phyloP scores from a whole-genome alignment of 2,888 invertebrate genomes.

The Cerceris ruficornis region DNA sequence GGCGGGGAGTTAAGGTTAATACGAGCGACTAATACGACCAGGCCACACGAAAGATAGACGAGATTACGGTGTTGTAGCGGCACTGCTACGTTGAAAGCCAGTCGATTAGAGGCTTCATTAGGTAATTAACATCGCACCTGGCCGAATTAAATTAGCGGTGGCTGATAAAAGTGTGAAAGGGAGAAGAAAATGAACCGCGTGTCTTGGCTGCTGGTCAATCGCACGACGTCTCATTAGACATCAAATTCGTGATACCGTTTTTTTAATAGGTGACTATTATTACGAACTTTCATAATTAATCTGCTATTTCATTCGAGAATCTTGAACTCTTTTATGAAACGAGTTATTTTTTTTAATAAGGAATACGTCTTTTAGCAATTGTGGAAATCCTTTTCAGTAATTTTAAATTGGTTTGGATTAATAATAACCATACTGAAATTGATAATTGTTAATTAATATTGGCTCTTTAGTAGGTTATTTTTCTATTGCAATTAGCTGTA shows the following conservation, averaged over 20 bases:
- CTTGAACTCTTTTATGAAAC: too few relatives aligned
- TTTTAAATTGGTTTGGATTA: too few relatives aligned
- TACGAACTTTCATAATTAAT: too few relatives aligned
- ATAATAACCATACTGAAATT: too few relatives aligned
- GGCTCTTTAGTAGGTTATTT: too few relatives aligned
- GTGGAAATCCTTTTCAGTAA: too few relatives aligned
- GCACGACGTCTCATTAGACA: background rate
- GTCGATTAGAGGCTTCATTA: slow-evolving; percentile 37
- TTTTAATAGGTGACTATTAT: background rate
- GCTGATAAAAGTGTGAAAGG: background rate
- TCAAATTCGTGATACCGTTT: background rate
- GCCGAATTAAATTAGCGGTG: slow-evolving; percentile 8
- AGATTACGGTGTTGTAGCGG: slow-evolving; percentile 4
- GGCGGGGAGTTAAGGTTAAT: background rate
- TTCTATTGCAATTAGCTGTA: too few relatives aligned
- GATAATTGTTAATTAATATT: too few relatives aligned
- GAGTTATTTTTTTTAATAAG: too few relatives aligned
- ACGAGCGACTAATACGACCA: background rate
- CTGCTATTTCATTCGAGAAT: too few relatives aligned
- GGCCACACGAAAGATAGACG: slow-evolving; percentile 1
- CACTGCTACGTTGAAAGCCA: slow-evolving; percentile 11
- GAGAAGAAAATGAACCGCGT: background rate
- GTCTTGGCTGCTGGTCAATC: background rate
- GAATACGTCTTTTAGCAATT: too few relatives aligned
- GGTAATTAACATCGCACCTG: slow-evolving; percentile 44